Base-by-base conservation (phyloP, 1,140 invertebrate genomes). In the Leptinotarsa lineolata region DNA sequence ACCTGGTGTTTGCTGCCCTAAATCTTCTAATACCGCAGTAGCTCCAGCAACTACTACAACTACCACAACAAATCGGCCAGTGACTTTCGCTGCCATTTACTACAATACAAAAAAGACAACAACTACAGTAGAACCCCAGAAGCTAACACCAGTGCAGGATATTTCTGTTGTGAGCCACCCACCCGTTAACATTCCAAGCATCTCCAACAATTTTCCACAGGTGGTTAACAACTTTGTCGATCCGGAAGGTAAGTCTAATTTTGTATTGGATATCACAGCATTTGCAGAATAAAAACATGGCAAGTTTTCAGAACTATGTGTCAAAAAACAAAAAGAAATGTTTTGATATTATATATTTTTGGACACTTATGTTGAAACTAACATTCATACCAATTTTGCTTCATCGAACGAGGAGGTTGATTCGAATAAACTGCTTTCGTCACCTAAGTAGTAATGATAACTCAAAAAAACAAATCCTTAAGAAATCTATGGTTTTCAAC, bases 1-100 rank as follows among this genome's bases (percentile, higher is more conserved):
- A 3, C 95, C 95, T 2, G 95, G 95, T 18, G 94, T 97, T 2
- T 97, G 95, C 81, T 97, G 95, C 85, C 95, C 95, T 0, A 76
- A 88, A 84, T 45, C 18, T 20, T 2, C 66, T 16, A 39, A 72
- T 70, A 71, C 59, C 59, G 16, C 20, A 70, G 69, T 45, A 70
- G 46, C 63, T 63, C 16, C 44, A 58, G 61, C 63, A 68, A 76
- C 68, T 60, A 71, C 48, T 64, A 30, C 70, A 63, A 73, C 74
- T 13, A 64, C 76, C 15, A 75, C 76, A 15, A 69, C 64, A 20
- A 66, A 39, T 39, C 48, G 22, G 2, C 75, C 69, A 58, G 71
- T 59, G 2, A 76, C 73, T 24, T 76, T 74, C 67, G 74, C 77
- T 20, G 75, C 77, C 21, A 76, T 76, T 68, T 76, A 78, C 60